Percentiles rank a stretch among this genome's conserved stretches.
These are phyloP conservation scores for Lepidochrysops patricia DNA, from an alignment of 2,888 invertebrate genomes.

Conservation along the genomic window DNA sequence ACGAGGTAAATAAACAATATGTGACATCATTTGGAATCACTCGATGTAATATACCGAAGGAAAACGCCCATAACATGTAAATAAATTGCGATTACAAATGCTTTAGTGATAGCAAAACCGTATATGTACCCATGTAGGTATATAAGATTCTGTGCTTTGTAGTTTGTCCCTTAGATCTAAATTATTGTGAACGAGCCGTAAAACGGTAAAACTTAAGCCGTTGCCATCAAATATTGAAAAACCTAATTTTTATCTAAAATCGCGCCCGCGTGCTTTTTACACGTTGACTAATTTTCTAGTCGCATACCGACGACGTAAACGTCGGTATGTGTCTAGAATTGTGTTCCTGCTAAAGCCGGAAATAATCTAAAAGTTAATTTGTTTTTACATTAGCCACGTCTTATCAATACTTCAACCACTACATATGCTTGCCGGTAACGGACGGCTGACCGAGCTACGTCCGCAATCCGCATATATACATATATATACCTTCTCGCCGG, in stretches of 20 bases:
- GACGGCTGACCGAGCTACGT: too few species aligned
- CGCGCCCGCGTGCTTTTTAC: not conserved
- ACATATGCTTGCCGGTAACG: too few species aligned
- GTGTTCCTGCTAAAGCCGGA: not conserved
- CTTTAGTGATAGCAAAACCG: too few species aligned
- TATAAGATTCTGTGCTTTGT: not conserved
- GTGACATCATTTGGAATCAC: not conserved
- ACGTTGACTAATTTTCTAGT: not conserved
- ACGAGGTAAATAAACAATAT: not conserved
- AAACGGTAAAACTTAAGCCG: too few species aligned
- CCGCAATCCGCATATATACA: too few species aligned
- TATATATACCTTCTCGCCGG: too few species aligned
- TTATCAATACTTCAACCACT: not conserved
- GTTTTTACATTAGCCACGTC: not conserved
- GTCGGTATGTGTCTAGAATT: too few species aligned
- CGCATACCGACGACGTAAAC: not conserved
- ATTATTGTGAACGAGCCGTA: not conserved
- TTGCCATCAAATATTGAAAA: not conserved
- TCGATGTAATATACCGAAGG: not conserved
- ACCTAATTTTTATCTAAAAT: not conserved
- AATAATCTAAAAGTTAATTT: slow-evolving; percentile 2
- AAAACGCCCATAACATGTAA: not conserved
- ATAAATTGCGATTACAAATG: too few species aligned
- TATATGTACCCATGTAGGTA: too few species aligned
- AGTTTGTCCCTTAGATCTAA: too few species aligned